These are phyloP conservation scores for Phalera bucephala DNA, from an alignment of 2,888 invertebrate genomes.

Conservation along the genomic window DNA sequence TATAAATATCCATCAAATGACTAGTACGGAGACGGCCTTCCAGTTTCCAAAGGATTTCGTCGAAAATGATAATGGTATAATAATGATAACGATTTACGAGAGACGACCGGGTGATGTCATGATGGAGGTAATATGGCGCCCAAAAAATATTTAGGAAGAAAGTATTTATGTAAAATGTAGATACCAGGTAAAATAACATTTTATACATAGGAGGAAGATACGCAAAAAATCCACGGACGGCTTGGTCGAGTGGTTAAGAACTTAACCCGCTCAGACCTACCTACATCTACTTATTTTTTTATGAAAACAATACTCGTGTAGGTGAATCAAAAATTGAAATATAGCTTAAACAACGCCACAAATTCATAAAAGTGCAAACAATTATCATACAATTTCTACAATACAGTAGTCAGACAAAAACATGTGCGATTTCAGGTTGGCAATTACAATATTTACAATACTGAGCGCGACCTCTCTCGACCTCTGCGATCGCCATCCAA, in stretches of 20 bases:
- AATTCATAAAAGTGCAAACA: too few species aligned
- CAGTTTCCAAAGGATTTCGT: background rate
- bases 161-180: too few species aligned
- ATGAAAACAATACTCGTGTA: too few species aligned
- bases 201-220: too few species aligned
- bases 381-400: too few species aligned
- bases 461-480: conserved; percentile 38
- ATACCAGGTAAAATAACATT: too few species aligned
- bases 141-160: background rate
- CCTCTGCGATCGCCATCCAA: conserved; percentile 44
- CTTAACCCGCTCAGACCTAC: too few species aligned
- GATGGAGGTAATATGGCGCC: background rate
- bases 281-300: too few species aligned
- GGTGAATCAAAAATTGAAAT: too few species aligned
- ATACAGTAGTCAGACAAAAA: conserved; percentile 10
- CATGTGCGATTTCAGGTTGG: conserved; percentile 24
- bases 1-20: background rate
- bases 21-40: background rate
- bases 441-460: conserved; percentile 40
- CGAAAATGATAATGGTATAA: background rate
- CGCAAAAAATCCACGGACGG: too few species aligned
- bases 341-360: too few species aligned
- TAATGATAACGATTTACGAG: background rate
- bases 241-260: too few species aligned
- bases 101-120: background rate